Evolutionary conservation across 1,140 invertebrate species (phyloP), one percentile per base, ranked within the genome.

Genomic region (Lepidotrigona ventralis): DNA sequence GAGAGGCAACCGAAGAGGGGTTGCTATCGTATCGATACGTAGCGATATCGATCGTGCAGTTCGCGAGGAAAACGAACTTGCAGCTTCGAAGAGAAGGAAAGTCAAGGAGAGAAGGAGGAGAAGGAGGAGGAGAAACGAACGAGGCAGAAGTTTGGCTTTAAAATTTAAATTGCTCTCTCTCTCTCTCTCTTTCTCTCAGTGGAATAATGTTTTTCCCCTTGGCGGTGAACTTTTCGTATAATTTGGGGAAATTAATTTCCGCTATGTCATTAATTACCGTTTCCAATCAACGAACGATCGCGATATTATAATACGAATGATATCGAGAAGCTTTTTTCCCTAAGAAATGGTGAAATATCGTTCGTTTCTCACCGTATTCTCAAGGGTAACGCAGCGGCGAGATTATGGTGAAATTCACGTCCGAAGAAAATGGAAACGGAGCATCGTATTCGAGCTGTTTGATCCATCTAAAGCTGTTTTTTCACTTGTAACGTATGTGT

Each of bases 211-310:
- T 29, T 73, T 2, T 9, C 11, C n/a, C 8, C 11, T 14, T 12
- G 11, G 23, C 58, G 58, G n/a, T 60, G 39, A 82, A 81, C 72
- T 81, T 81, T 56, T 76, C 79, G 33, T 26, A 69, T 82, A 82
- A 76, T 46, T 21, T 4, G 79, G 6, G 19, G 79, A 51, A 72
- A 82, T 76, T 76, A 76, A 82, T 82, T 74, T n/a, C 19, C 23
- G 4, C n/a, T 14, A 19, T n/a, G 5, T 33, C 33, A 51, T 82
- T 82, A 76, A 76, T 77, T 82, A 76, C 8, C 46, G 0, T 76
- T 68, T 12, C 19, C 53, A 33, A 81, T 76, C 11, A 33, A 5
- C 56, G 58, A 53, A 17, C 11, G 53, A 70, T 70, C 77, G 19
- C 23, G 53, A 51, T 6, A 64, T 19, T 60, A 39, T 6, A 66